Base-by-base conservation (phyloP, 2,888 invertebrate species). In the Fragum whitleyi region DNA sequence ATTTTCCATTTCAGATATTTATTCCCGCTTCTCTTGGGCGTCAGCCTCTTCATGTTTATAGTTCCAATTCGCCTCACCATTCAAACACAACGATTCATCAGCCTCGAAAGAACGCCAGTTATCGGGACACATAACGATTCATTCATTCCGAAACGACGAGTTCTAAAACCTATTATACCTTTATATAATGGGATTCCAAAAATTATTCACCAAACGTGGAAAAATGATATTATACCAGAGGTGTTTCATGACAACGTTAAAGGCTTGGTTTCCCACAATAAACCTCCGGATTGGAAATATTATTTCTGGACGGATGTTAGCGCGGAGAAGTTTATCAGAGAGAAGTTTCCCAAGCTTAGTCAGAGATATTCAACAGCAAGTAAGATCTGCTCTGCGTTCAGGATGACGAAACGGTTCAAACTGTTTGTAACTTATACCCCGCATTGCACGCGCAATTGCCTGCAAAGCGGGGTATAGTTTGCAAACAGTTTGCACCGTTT, bases 171-270 rank as follows among this genome's bases (percentile, higher is more conserved):
- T 3, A n/a, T n/a, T 16, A 47, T 9, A 14, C 7, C 47, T 9
- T 3, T 3, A 47, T 47, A 47, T n/a, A 16, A 47, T 14, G 61
- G 61, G 2, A 70, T 77, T 29, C 77, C 67, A 19, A 55, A 42
- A 11, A 76, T 70, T 2, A 76, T 74, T 39, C 79, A 74, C 62
- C 79, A 74, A 36, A 79, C 51, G 19, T 74, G 61, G 61, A 74
- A 62, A 21, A 47, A n/a, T 28, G 53, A 61, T 14, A 9, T 53
- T 1, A 73, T 79, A 26, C 79, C 74, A 21, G 53, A 23, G 2
- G 36, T 19, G 9, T 79, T 62, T 39, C 59, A 26, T 1, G 26
- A n/a, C 3, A 47, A 74, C 23, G 61, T 79, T 6, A 36, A 55
- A 70, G 28, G 62, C 0, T 70, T 79, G 23, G 32, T 53, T 32